Base-by-base conservation (phyloP, 2,113 vertebrate genomes). In the Hippocampus barbouri region DNA sequence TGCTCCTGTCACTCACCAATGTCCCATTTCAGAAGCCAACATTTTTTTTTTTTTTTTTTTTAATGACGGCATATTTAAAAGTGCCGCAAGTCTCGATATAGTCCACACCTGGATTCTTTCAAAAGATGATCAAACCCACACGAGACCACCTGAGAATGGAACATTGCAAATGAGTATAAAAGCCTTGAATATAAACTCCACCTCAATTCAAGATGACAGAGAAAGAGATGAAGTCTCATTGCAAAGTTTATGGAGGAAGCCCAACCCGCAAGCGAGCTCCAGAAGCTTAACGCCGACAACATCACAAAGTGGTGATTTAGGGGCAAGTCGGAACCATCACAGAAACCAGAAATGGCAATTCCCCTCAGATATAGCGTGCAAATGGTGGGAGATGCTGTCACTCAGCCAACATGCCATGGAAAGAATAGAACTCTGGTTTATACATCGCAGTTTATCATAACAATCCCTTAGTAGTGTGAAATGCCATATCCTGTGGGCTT, bases 271-370 rank as follows among this genome's bases (percentile, higher is more conserved):
- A 76, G 61, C 60, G 43, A 51, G 79, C 64, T 78, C 38, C 74
- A 45, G 71, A 80, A 76, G 73, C 41, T 65, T 23, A 4, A 51
- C 79, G 73, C 47, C 69, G 40, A 40, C 70, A 66, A 57, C 67
- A 70, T 82, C 69, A 73, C 59, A 68, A 69, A 79, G 77, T 66
- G 68, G 73, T 71, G 69, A 61, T 77, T 78, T 61, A 54, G 73
- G 38, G 34, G 62, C 34, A 64, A 41, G 34, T 41, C 6, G 25
- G 27, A 61, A 41, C 34, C 10, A n/a, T 41, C 21, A 34, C 27
- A 34, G 15, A 18, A 61, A 30, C 27, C 40, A 68, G 68, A 86
- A 78, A 90, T 87, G 84, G 83, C 86, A 81, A 87, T 90, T 80
- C 79, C 86, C 76, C 56, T 34, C 27, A 9, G 14, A 34, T 34